phyloP scores from a whole-genome alignment of 1,140 invertebrate genomes.

The Drosophila ananassae region DNA sequence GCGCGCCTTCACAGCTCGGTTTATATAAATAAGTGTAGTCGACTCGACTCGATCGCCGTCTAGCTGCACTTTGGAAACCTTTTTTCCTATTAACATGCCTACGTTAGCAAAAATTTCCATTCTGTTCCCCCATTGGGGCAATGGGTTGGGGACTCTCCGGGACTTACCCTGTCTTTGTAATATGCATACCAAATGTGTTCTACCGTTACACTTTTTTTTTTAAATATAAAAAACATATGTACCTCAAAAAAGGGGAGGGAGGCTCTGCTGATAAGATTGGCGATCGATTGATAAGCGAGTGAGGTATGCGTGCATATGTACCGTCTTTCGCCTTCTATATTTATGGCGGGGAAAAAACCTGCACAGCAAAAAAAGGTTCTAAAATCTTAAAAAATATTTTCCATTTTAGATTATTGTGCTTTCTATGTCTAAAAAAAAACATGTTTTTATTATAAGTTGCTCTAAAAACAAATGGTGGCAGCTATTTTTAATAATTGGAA shows the following conservation, averaged over 20 bases:
- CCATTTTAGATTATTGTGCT: slow-evolving; percentile 1
- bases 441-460: slow-evolving; percentile 12
- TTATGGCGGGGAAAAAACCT: slow-evolving; percentile 29
- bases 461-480: not conserved
- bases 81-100: slow-evolving; percentile 61
- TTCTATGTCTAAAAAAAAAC: not conserved
- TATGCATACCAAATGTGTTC: slow-evolving; percentile 40
- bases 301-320: slow-evolving; percentile 9
- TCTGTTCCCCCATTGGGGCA: slow-evolving; percentile 7
- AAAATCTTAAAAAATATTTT: too few relatives aligned
- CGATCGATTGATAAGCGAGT: slow-evolving; percentile 35
- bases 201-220: slow-evolving; percentile 50
- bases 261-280: slow-evolving; percentile 37
- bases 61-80: slow-evolving; percentile 41
- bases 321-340: slow-evolving; percentile 3
- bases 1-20: slow-evolving; percentile 49
- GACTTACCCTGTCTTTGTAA: slow-evolving; percentile 23
- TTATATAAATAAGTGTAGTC: slow-evolving; percentile 28
- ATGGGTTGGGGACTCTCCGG: slow-evolving; percentile 8
- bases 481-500: too few relatives aligned
- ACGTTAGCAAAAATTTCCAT: slow-evolving; percentile 61
- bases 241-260: slow-evolving; percentile 6
- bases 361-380: slow-evolving; percentile 4
- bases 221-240: slow-evolving; percentile 9
- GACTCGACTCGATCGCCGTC: not conserved